Base-by-base conservation (phyloP, 1,140 invertebrate species). In the Leptinotarsa texana region DNA sequence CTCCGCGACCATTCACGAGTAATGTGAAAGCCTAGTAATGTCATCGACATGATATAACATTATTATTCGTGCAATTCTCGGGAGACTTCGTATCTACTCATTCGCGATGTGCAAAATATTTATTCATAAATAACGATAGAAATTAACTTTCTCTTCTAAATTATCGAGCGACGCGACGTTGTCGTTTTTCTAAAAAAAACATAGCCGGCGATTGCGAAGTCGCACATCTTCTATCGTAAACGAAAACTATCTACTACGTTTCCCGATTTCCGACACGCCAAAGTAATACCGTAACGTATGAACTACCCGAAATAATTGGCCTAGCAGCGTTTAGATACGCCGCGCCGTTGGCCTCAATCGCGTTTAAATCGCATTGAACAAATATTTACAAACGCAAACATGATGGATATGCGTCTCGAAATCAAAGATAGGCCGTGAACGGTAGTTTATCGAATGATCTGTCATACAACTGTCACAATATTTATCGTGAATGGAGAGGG, bases 371-470 rank as follows among this genome's bases (percentile, higher is more conserved):
- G 51, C 51, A 57, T 57, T n/a, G n/a, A 17, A 57, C 51, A 57
- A 57, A 57, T 57, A 57, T 57, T 57, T 57, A 57, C 51, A 57
- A 57, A 57, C 51, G n/a, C 51, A 57, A 57, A 57, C n/a, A 17
- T 57, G 17, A 57, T 57, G 13, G 15, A 57, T 57, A 18, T 4
- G 51, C 15, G 15, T 57, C 51, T 57, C 6, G 4, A 57, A 18
- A 57, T 57, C 17, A 15, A 13, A 17, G 51, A 57, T 17, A 15
- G 51, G 4, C 4, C n/a, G n/a, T 57, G 15, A 57, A 15, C 51
- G 51, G 15, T 11, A 42, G 33, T 42, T 42, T 11, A 17, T 57
- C 13, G 51, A 17, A 17, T 57, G 51, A 2, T 57, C 51, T 57
- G 51, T 57, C 15, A 57, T 57, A 57, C n/a, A 57, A 57, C n/a